phyloP scores from a whole-genome alignment of 1,140 invertebrate species.

The Papilio glaucus region DNA sequence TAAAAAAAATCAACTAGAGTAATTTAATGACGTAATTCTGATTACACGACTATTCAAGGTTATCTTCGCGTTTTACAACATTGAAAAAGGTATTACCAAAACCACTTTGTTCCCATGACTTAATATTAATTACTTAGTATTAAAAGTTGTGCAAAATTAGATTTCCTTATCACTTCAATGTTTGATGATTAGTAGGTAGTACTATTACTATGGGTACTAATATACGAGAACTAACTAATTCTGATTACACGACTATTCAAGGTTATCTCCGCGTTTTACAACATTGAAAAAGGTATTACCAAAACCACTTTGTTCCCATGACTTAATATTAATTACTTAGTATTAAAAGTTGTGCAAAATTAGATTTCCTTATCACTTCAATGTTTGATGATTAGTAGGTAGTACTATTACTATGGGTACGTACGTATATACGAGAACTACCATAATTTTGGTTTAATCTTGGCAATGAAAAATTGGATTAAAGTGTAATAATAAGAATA shows the following conservation, averaged over 20 bases:
- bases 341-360: no score
- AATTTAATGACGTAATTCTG: conserved; percentile 8
- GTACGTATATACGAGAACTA: no score
- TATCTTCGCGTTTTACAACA: background rate
- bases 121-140: background rate
- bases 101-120: background rate
- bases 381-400: no score
- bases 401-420: no score
- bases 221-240: no score
- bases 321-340: background rate
- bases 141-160: no score
- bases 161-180: no score
- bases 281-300: background rate
- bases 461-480: no score
- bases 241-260: background rate
- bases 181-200: no score
- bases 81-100: background rate
- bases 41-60: background rate
- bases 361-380: no score
- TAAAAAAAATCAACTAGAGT: background rate
- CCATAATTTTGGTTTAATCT: conserved; percentile 13
- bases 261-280: background rate
- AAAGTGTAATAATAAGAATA: no score
- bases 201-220: no score
- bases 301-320: background rate